These are phyloP conservation scores for Eriosoma lanigerum DNA, from an alignment of 1,140 invertebrate genomes.

Conservation along the genomic window DNA sequence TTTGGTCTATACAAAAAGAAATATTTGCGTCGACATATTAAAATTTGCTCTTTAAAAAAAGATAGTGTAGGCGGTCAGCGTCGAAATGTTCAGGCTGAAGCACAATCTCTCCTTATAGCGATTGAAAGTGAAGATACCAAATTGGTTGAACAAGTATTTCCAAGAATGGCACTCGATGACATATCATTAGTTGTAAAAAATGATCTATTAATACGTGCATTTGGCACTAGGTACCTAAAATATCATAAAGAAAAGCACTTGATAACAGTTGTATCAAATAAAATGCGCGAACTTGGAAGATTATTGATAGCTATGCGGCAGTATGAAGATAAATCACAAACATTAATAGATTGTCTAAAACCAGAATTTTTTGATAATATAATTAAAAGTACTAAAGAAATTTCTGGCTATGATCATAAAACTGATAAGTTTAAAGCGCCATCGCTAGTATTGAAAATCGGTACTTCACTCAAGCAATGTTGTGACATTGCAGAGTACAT, in stretches of 20 bases:
- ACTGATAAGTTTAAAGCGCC: background rate
- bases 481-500: background rate
- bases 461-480: conserved; percentile 4
- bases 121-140: background rate
- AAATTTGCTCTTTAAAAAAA: background rate
- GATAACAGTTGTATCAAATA: background rate
- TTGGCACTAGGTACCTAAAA: background rate
- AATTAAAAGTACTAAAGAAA: background rate
- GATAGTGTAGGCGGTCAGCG: background rate
- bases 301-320: conserved; percentile 1
- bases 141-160: background rate
- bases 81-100: background rate
- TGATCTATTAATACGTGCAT: background rate
- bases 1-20: background rate
- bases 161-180: background rate
- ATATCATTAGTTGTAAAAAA: background rate
- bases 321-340: background rate
- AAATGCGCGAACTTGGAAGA: background rate
- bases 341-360: background rate
- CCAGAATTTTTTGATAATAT: background rate
- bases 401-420: background rate
- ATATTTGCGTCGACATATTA: background rate
- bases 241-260: background rate
- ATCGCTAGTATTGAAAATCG: background rate
- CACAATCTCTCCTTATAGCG: background rate